Base-by-base conservation (phyloP, 2,113 vertebrate genomes). In the Corythoichthys haematopterus region DNA sequence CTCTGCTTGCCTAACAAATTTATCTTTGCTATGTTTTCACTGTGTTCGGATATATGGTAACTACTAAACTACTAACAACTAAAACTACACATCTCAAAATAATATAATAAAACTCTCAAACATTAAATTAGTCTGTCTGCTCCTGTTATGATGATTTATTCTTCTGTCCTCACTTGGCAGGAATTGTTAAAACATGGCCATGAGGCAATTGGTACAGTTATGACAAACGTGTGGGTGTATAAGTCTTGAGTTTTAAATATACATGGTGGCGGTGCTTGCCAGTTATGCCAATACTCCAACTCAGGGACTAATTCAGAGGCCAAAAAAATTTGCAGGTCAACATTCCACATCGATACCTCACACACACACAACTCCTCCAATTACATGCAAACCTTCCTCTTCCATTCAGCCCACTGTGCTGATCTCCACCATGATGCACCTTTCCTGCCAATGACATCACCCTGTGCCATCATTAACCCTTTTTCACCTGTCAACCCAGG, bases 381-480 rank as follows among this genome's bases (percentile, higher is more conserved):
- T 57, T 33, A 36, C 13, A 20, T 28, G 36, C 10, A 61, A 60
- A 20, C 16, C 53, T 56, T 35, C 38, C 40, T 20, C 43, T 28
- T 46, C 9, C n/a, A 33, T 61, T 75, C 47, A 38, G 51, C 63
- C 66, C 55, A 1, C 70, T 71, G 66, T 46, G 61, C 76, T 76
- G 66, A 60, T 68, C 48, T 63, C 57, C 71, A 83, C 77, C 68
- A 74, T 68, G 70, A 70, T 60, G 0, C 57, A 69, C 65, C 75
- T 48, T 63, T 43, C 47, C 40, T 45, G 65, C 38, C 37, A 38
- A 46, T 58, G 71, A 71, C 71, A 66, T 79, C 76, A 65, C 11
- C 14, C 58, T 72, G 59, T 55, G 78, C 74, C 69, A 70, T 58
- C 2, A 28, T 75, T 78, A 84, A 85, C 76, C 66, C 52, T 70